Base-by-base conservation (phyloP, 2,888 invertebrate genomes). In the Myopa tessellatipennis region DNA sequence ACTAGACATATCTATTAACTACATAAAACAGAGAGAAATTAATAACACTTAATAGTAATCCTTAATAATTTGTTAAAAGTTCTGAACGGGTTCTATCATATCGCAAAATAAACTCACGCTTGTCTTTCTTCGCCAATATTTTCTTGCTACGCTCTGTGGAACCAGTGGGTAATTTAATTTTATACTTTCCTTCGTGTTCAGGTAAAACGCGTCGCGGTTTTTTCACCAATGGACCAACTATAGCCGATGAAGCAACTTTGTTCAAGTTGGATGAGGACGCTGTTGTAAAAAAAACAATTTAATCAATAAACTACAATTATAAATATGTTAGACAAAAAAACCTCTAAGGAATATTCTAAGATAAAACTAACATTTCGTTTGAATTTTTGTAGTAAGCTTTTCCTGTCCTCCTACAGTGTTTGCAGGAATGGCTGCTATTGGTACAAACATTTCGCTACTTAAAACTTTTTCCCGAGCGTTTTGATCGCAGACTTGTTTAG, bases 401-500 rank as follows among this genome's bases (percentile, higher is more conserved):
- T 83, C 81, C 16, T 80, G n/a, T 1, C 81, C 80, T 52, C 77
- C 36, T 8, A 82, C 74, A 5, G 85, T 83, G 79, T 83, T 84
- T 10, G 85, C 91, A 0, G 91, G 88, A 69, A 91, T 88, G 0
- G 91, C 90, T 0, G 91, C 91, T 0, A 92, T 90, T 0, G 92
- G 91, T 72, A 91, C 91, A 81, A 88, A 89, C 16, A 81, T 80
- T 38, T 86, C 85, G 77, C 89, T 75, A 89, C 18, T 80, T 0
- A 92, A 86, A 6, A 92, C 92, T 77, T 90, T 90, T 81, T 92
- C 92, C 0, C 92, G 88, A 0, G 92, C 92, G 14, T 91, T 90
- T 81, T 90, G 91, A 81, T 92, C 92, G 74, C 91, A 91, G 2
- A 92, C 92, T 82, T 90, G 90, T 85, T 92, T 92, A 0, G 92